Conservation (phyloP, 1,140 invertebrate genomes). For the Thereuonema tuberculata region DNA sequence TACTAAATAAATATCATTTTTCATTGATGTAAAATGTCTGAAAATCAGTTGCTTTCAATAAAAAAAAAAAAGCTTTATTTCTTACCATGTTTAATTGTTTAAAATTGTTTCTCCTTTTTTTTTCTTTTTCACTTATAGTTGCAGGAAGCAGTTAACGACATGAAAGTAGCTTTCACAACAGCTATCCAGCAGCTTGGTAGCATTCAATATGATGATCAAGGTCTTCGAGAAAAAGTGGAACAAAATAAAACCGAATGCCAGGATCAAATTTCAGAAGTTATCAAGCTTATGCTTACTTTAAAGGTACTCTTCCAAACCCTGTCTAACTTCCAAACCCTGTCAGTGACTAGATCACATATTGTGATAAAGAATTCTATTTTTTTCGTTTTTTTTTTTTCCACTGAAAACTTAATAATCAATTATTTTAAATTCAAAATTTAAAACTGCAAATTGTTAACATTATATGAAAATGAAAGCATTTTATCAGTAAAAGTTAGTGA, state of each 20-base stretch:
- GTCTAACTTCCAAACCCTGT: background rate
- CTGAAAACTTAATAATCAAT: background rate
- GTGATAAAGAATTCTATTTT: constrained; percentile 1
- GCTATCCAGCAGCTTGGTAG: constrained; percentile 20
- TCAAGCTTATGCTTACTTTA: constrained; percentile 22
- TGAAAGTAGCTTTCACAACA: constrained; percentile 24
- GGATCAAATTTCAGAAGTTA: constrained; percentile 21
- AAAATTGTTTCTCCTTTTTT: no score
- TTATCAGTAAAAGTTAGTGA: no score
- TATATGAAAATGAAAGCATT: no score
- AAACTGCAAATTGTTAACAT: no score
- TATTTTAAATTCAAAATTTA: no score
- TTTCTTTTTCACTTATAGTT: no score
- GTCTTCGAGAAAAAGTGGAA: constrained; percentile 17
- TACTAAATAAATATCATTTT: no score
- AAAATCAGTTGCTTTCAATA: no score
- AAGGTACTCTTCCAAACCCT: constrained; percentile 15
- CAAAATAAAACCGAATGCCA: constrained; percentile 18
- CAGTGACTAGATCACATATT: no score
- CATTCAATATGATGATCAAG: constrained; percentile 19
- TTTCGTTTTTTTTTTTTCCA: constrained; percentile 1
- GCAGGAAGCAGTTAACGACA: constrained; percentile 22
- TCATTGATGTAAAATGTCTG: no score
- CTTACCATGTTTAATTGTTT: no score
- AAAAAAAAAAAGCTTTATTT: no score